These are phyloP conservation scores for Saccopteryx leptura DNA, from an alignment of 2,113 vertebrate species.

Conservation along the genomic window DNA sequence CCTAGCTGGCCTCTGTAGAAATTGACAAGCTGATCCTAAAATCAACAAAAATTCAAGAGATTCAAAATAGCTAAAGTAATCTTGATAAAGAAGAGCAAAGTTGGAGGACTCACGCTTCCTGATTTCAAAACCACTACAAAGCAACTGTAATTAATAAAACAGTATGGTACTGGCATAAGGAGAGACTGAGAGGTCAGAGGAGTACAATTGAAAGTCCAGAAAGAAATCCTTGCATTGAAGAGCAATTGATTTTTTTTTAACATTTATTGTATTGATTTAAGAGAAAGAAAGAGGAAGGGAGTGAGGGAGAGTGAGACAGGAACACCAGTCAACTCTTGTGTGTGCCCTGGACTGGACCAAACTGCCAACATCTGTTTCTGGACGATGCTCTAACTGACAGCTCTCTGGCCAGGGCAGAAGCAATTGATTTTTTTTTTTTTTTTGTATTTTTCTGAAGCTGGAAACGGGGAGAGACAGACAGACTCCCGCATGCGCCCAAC, in stretches of 20 bases:
- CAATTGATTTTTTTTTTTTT: background rate
- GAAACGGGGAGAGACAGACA: too few species aligned
- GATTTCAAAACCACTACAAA: background rate
- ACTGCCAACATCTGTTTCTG: too few species aligned
- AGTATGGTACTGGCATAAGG: background rate
- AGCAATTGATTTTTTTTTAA: too few species aligned
- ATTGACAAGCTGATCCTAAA: background rate
- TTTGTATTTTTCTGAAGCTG: too few species aligned
- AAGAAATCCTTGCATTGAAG: background rate
- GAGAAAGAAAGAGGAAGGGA: too few species aligned
- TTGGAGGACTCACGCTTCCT: background rate
- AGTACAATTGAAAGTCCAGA: background rate
- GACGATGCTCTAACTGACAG: too few species aligned
- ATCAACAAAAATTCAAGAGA: conserved; percentile 20
- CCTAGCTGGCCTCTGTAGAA: background rate
- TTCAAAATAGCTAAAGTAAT: background rate
- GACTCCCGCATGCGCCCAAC: too few species aligned
- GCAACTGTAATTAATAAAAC: background rate
- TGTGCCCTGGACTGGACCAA: too few species aligned
- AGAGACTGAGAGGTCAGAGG: background rate
- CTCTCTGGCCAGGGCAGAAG: background rate
- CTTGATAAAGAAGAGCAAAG: conserved; percentile 2
- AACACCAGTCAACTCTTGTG: too few species aligned
- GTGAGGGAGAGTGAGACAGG: too few species aligned
- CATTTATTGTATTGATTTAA: too few species aligned